Percentiles rank a stretch among this genome's conserved stretches.
phyloP scores from a whole-genome alignment of 2,113 vertebrate genomes.

The Nothoprocta pentlandii region DNA sequence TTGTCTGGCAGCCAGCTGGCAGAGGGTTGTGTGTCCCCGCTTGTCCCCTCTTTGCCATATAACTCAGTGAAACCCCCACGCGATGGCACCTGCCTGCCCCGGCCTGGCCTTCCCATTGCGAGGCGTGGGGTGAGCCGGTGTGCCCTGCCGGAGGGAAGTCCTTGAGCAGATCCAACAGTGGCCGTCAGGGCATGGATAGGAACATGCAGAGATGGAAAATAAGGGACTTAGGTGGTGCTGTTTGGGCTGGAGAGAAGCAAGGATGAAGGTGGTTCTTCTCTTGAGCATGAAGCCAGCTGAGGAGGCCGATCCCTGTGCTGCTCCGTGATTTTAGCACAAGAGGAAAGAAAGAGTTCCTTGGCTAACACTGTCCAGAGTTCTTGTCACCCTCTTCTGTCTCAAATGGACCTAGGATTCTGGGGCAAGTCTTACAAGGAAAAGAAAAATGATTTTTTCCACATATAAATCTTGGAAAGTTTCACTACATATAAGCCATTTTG shows the following conservation, averaged over 20 bases:
- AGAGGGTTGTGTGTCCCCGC: neutral
- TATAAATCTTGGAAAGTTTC: neutral
- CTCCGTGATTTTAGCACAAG: neutral
- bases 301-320: neutral
- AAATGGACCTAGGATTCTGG: neutral
- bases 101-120: neutral
- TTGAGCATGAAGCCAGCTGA: neutral
- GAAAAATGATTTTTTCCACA: neutral
- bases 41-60: neutral
- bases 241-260: rapidly evolving
- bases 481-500: neutral
- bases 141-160: neutral
- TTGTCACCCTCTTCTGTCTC: neutral
- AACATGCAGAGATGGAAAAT: neutral
- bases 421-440: neutral
- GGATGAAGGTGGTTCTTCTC: neutral
- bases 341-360: neutral
- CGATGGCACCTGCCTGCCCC: neutral
- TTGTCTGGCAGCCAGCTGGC: neutral
- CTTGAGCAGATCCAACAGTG: neutral
- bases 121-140: rapidly evolving
- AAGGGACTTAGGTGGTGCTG: neutral
- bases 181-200: neutral
- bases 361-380: neutral
- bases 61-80: neutral